phyloP scores from a whole-genome alignment of 2,888 invertebrate genomes.

The Caenorhabditis sp. region DNA sequence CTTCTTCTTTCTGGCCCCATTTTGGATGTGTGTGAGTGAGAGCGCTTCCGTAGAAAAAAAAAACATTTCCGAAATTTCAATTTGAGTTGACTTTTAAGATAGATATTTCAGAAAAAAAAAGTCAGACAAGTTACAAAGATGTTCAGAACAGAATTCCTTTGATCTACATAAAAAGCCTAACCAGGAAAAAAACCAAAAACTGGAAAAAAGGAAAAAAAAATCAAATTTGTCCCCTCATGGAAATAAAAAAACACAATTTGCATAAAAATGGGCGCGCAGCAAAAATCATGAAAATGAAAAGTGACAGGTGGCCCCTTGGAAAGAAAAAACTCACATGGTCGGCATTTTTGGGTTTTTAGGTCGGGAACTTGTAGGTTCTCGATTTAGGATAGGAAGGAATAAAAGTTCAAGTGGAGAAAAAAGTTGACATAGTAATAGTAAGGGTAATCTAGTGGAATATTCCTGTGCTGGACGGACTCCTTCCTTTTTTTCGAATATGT shows the following conservation, averaged over 20 bases:
- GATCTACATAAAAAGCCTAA: no score
- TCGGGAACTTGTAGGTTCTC: not conserved
- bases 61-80: not conserved
- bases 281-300: not conserved
- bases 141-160: no score
- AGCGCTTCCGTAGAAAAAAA: not conserved
- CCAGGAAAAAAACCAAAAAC: not conserved
- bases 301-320: not conserved
- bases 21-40: not conserved
- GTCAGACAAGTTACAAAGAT: no score
- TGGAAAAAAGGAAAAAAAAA: not conserved
- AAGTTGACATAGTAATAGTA: not conserved
- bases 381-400: not conserved
- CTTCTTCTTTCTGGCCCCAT: not conserved
- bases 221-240: not conserved
- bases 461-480: not conserved
- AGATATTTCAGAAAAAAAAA: no score
- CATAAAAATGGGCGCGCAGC: not conserved
- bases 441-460: conserved; percentile 10
- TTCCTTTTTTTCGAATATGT: not conserved
- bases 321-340: conserved; percentile 34
- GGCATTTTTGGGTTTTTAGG: conserved; percentile 21
- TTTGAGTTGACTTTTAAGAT: not conserved
- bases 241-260: not conserved
- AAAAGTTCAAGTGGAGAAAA: not conserved